These are phyloP conservation scores for Anas platyrhynchos DNA, from an alignment of 2,113 vertebrate genomes.

Conservation along the genomic window DNA sequence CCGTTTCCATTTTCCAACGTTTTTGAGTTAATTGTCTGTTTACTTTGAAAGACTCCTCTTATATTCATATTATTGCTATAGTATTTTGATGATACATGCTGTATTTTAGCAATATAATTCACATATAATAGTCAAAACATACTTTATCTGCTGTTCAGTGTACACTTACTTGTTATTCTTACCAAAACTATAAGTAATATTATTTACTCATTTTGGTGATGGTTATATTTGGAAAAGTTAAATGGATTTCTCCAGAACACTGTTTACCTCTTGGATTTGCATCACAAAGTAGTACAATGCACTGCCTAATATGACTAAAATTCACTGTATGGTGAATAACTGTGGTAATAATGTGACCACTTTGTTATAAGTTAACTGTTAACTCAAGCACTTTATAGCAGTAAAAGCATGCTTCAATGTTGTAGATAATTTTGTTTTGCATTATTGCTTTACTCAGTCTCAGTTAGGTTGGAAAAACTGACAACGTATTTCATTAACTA, in stretches of 20 bases:
- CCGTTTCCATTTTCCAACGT: accelerated
- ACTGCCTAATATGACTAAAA: not conserved
- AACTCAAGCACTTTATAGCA: not conserved
- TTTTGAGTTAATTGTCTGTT: not conserved
- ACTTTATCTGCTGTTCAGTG: not conserved
- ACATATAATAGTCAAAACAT: not conserved
- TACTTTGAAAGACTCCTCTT: not conserved
- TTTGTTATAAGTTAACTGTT: not conserved
- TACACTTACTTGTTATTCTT: not conserved
- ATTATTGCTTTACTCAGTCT: not conserved
- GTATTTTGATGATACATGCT: not conserved
- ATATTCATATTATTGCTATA: not conserved
- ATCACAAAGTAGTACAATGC: not conserved
- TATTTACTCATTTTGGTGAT: not conserved
- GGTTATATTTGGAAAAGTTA: not conserved
- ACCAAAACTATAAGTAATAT: not conserved
- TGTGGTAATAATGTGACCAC: not conserved
- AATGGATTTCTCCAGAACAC: not conserved
- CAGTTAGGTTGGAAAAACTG: not conserved
- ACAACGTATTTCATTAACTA: not conserved
- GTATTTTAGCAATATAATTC: not conserved
- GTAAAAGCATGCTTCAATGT: not conserved
- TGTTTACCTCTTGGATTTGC: not conserved
- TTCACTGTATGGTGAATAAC: not conserved
- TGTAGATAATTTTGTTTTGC: not conserved